These are phyloP conservation scores for Brachystomella parvula DNA, from an alignment of 1,140 invertebrate species.

Conservation along the genomic window DNA sequence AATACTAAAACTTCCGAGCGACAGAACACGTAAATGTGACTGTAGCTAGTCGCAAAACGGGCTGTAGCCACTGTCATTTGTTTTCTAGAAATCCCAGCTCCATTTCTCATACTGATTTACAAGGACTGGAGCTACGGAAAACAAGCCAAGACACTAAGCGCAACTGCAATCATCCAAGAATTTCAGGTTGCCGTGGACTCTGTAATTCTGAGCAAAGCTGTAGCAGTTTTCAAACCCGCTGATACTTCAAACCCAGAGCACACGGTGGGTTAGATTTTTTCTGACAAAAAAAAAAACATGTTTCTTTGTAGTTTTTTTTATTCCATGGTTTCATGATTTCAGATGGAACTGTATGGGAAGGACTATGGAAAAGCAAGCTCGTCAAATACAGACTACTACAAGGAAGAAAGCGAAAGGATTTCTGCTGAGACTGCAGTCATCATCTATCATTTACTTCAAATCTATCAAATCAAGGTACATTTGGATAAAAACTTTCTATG, in stretches of 20 bases:
- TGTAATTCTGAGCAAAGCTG: background rate
- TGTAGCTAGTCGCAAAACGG: background rate
- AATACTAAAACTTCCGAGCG: no score
- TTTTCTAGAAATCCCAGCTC: background rate
- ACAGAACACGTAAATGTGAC: constrained; percentile 1
- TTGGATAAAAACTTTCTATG: background rate
- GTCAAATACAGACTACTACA: background rate
- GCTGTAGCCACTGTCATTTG: background rate
- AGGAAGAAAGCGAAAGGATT: background rate
- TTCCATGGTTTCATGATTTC: no score
- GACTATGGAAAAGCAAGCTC: background rate
- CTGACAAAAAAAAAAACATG: no score
- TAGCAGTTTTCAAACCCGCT: background rate
- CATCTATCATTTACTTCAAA: background rate
- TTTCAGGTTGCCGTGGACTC: background rate
- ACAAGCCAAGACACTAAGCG: background rate
- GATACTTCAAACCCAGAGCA: no score
- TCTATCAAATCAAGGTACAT: background rate
- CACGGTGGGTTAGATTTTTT: no score
- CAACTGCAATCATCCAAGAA: background rate
- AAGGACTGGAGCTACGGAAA: background rate
- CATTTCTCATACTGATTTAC: background rate
- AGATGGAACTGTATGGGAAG: background rate
- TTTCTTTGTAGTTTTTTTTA: no score
- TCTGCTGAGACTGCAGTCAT: background rate